These are phyloP conservation scores for Phaethon lepturus DNA, from an alignment of 2,113 vertebrate species.

Conservation along the genomic window DNA sequence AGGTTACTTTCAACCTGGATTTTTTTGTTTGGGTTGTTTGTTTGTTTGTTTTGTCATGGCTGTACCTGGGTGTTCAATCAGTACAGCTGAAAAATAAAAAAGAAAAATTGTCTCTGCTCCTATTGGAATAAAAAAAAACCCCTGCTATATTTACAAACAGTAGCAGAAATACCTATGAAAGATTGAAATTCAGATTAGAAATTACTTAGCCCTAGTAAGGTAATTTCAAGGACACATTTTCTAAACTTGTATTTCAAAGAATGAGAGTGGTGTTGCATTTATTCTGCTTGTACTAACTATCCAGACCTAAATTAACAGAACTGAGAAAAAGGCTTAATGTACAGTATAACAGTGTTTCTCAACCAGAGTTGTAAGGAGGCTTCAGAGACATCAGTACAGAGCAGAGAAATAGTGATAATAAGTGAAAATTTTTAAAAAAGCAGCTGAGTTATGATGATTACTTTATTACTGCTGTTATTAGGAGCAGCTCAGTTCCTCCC, in stretches of 20 bases:
- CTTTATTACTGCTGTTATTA: neutral
- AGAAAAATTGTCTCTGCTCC: neutral
- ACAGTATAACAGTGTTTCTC: neutral
- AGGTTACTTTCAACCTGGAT: neutral
- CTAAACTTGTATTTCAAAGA: neutral
- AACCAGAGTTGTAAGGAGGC: neutral
- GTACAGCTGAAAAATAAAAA: neutral
- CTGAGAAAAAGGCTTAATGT: neutral
- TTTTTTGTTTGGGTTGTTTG: neutral
- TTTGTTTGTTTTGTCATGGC: neutral
- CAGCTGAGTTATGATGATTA: neutral
- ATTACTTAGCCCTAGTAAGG: neutral
- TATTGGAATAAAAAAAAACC: neutral
- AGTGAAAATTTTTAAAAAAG: neutral
- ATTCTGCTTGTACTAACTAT: neutral
- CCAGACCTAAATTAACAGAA: neutral
- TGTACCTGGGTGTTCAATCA: neutral
- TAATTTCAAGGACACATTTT: neutral
- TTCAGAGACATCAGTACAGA: neutral
- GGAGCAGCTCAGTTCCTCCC: neutral
- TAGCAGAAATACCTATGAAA: neutral
- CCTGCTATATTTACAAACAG: neutral
- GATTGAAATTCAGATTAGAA: neutral
- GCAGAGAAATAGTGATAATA: neutral
- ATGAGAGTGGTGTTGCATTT: neutral